Percentiles rank a stretch among this genome's conserved stretches.
These are phyloP conservation scores for Ceuthmochares aereus DNA, from an alignment of 2,113 vertebrate genomes.

Conservation along the genomic window DNA sequence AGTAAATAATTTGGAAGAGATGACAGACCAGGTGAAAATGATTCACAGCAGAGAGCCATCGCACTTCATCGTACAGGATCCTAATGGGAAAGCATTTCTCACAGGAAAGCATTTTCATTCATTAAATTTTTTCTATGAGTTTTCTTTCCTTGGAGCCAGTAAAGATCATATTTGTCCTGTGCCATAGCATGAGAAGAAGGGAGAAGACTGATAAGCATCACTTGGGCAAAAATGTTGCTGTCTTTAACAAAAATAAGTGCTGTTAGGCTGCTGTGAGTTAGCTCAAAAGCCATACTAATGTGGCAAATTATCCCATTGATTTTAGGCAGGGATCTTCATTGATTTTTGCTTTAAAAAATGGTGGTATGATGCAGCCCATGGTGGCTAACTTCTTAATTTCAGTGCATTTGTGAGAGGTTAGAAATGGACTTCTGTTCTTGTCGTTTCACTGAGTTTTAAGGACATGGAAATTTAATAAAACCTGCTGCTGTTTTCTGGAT, in stretches of 20 bases:
- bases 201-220: not conserved
- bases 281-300: conserved; percentile 48
- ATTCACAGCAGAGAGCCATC: not conserved
- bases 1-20: conserved; percentile 39
- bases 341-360: conserved; percentile 41
- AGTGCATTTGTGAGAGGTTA: not conserved
- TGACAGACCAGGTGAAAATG: not conserved
- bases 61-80: not conserved
- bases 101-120: not conserved
- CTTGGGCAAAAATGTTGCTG: not conserved
- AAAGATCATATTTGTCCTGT: not conserved
- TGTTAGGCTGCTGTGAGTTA: conserved; percentile 23
- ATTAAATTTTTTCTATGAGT: not conserved
- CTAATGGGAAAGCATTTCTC: not conserved
- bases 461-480: conserved; percentile 4
- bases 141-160: not conserved
- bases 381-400: conserved; percentile 27
- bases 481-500: not conserved
- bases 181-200: not conserved
- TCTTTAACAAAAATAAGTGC: not conserved
- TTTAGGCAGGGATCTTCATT: conserved; percentile 64
- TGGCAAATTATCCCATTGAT: conserved; percentile 54
- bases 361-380: not conserved
- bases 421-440: not conserved
- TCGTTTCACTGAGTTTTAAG: not conserved